These are phyloP conservation scores for Oncorhynchus kisutch DNA, from an alignment of 2,113 vertebrate genomes.

Conservation along the genomic window DNA sequence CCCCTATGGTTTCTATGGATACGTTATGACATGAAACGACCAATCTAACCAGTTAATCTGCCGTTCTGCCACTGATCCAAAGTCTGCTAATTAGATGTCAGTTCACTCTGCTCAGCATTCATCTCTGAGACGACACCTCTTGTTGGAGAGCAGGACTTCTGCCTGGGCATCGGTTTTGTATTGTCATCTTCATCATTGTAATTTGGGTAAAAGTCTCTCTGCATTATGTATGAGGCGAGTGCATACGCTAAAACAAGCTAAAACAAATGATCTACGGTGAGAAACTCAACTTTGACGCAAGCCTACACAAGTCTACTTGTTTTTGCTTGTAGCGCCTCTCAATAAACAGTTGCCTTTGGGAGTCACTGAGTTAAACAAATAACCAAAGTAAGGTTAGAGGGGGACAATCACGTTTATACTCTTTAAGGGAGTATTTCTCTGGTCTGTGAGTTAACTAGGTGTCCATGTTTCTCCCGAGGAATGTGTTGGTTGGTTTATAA, in stretches of 20 bases:
- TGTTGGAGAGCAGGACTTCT: constrained; percentile 45
- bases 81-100: constrained; percentile 70
- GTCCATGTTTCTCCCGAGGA: neutral
- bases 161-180: constrained; percentile 51
- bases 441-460: constrained; percentile 19
- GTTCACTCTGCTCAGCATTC: constrained; percentile 47
- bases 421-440: neutral
- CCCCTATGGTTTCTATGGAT: constrained; percentile 53
- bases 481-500: constrained; percentile 2
- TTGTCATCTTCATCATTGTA: constrained; percentile 72
- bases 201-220: constrained; percentile 54
- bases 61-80: constrained; percentile 62
- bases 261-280: constrained; percentile 60
- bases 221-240: constrained; percentile 63
- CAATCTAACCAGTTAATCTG: constrained; percentile 55
- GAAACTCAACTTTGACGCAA: neutral
- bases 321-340: constrained; percentile 24
- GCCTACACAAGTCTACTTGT: constrained; percentile 25
- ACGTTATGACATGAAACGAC: constrained; percentile 55
- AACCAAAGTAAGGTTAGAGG: constrained; percentile 44
- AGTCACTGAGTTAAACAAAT: constrained; percentile 33
- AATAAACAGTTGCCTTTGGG: constrained; percentile 52
- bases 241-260: constrained; percentile 61
- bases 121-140: constrained; percentile 51
- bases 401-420: constrained; percentile 56